Percentiles rank a stretch among this genome's conserved stretches.
Evolutionary conservation across 2,113 vertebrate genomes (phyloP).

Genomic region (human): DNA sequence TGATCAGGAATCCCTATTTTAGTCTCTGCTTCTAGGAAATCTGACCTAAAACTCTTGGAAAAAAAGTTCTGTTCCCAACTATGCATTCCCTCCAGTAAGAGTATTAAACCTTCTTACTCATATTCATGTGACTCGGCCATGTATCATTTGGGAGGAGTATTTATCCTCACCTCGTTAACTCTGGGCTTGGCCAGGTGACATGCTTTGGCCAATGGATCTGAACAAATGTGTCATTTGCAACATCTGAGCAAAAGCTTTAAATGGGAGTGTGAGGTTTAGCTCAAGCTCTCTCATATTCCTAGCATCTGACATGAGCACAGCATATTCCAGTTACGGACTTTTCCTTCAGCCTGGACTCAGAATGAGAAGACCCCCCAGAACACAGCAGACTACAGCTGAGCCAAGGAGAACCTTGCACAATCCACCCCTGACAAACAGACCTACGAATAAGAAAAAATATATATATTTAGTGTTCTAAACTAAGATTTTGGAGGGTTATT

Average conservation of each 20-base stretch:
- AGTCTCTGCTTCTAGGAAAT: not conserved
- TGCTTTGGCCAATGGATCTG: not conserved
- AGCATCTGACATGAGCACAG: not conserved
- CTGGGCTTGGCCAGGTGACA: not conserved
- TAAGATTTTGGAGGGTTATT: not conserved
- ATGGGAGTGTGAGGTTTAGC: not conserved
- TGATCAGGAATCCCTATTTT: not conserved
- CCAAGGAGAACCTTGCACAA: not conserved
- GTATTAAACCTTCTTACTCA: not conserved
- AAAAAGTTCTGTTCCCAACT: not conserved
- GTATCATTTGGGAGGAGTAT: not conserved
- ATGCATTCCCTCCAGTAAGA: not conserved
- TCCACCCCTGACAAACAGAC: not conserved
- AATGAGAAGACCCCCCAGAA: not conserved
- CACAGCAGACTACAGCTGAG: too few species aligned
- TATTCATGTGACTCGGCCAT: not conserved
- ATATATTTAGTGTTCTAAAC: not conserved
- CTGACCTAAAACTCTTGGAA: not conserved
- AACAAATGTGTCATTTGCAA: not conserved
- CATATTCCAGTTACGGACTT: rapidly evolving
- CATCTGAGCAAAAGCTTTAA: not conserved
- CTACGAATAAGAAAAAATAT: not conserved
- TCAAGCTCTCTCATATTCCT: not conserved
- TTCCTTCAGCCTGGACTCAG: not conserved
- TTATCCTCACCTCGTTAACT: not conserved